Conservation (phyloP, 2,797 vertebrate genomes). For the Anisognathus igniventris region DNA sequence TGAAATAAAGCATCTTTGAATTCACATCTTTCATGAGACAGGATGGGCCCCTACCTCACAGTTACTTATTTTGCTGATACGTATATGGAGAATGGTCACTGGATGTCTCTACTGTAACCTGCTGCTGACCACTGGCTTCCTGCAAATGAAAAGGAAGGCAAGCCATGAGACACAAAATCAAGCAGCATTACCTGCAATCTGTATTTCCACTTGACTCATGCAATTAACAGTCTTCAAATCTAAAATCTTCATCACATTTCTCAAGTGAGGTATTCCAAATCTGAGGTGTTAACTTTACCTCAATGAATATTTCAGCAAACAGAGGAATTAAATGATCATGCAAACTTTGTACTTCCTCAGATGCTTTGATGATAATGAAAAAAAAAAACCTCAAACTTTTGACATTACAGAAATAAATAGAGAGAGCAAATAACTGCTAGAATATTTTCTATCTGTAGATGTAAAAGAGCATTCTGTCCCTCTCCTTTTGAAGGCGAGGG, state of each 20-base stretch:
- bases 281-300: background rate
- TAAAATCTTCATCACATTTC: background rate
- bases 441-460: background rate
- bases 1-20: background rate
- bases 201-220: background rate
- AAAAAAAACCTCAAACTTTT: background rate
- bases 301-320: background rate
- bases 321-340: background rate
- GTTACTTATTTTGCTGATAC: slow-evolving; percentile 97
- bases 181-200: background rate
- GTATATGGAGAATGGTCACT: slow-evolving; percentile 93
- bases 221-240: background rate
- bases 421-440: background rate
- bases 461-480: background rate
- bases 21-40: slow-evolving; percentile 1
- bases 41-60: slow-evolving; percentile 76
- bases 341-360: background rate
- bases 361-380: background rate
- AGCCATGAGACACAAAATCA: background rate
- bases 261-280: background rate
- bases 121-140: slow-evolving; percentile 92
- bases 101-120: slow-evolving; percentile 88
- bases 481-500: background rate
- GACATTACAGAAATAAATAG: background rate
- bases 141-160: slow-evolving; percentile 70